Conservation (phyloP, 1,140 invertebrate genomes). For the Heliconius eleuchia region DNA sequence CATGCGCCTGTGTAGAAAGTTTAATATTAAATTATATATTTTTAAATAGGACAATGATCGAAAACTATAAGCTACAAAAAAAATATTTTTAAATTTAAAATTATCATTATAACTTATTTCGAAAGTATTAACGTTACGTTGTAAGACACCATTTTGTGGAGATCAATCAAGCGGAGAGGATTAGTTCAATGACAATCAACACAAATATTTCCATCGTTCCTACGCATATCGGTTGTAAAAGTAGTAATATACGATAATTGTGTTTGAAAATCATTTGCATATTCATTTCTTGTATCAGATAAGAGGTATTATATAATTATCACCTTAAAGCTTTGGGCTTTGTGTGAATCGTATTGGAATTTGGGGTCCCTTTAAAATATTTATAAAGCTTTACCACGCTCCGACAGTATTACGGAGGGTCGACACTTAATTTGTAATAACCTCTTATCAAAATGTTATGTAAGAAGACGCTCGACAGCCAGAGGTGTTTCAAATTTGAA, state of each 20-base stretch:
- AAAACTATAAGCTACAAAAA: background rate
- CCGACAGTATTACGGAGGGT: conserved; percentile 7
- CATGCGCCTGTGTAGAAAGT: conserved; percentile 89
- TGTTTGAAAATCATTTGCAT: conserved; percentile 22
- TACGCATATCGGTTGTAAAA: conserved; percentile 11
- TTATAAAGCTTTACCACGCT: conserved; percentile 16
- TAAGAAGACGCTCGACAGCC: conserved; percentile 21
- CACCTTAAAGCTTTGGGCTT: background rate
- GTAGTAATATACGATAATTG: conserved; percentile 20
- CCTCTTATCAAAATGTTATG: conserved; percentile 31
- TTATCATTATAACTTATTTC: no score
- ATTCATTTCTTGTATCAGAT: conserved; percentile 20
- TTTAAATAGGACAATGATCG: background rate
- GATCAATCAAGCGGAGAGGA: background rate
- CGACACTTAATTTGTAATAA: conserved; percentile 33
- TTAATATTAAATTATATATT: background rate
- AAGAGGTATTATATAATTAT: conserved; percentile 15
- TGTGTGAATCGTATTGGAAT: conserved; percentile 10
- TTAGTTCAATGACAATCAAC: background rate
- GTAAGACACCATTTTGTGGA: background rate
- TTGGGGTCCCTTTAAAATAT: conserved; percentile 55
- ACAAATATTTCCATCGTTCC: background rate
- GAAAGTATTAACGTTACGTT: background rate
- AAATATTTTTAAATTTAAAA: no score
- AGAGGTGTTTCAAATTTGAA: conserved; percentile 40